phyloP scores from a whole-genome alignment of 2,888 invertebrate species.

The Patella depressa region DNA sequence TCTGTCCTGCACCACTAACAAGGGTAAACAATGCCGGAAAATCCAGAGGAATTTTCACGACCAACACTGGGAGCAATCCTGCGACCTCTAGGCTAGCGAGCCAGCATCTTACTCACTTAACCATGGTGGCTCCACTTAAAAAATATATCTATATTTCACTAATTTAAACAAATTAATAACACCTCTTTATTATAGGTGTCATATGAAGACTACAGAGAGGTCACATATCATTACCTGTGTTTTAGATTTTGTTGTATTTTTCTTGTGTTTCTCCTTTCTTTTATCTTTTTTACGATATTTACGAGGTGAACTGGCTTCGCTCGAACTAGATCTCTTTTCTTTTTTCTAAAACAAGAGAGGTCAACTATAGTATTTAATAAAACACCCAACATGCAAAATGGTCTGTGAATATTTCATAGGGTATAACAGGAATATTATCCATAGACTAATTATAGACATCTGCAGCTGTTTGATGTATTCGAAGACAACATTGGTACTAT shows the following conservation, averaged over 20 bases:
- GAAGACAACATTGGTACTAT: too few relatives aligned
- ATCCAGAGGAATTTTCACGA: neutral
- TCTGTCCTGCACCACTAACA: neutral
- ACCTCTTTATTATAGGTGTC: too few relatives aligned
- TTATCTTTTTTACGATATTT: slow-evolving; percentile 49
- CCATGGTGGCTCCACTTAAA: too few relatives aligned
- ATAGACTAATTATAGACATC: too few relatives aligned
- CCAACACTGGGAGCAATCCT: neutral
- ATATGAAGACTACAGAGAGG: too few relatives aligned
- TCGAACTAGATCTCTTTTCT: slow-evolving; percentile 36
- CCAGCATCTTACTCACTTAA: too few relatives aligned
- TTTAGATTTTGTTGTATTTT: slow-evolving; percentile 30
- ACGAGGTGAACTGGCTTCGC: slow-evolving; percentile 41
- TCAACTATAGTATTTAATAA: slow-evolving; percentile 15
- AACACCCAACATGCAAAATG: too few relatives aligned
- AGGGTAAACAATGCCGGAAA: neutral
- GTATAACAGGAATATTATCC: too few relatives aligned
- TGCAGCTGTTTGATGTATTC: too few relatives aligned
- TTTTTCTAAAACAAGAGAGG: slow-evolving; percentile 14
- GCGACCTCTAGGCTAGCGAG: neutral
- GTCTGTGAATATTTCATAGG: too few relatives aligned
- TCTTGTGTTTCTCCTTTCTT: slow-evolving; percentile 43
- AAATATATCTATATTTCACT: too few relatives aligned
- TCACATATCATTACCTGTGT: neutral
- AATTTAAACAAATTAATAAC: too few relatives aligned